Conservation (phyloP, 2,797 vertebrate genomes). For the Gambelia wislizenii region DNA sequence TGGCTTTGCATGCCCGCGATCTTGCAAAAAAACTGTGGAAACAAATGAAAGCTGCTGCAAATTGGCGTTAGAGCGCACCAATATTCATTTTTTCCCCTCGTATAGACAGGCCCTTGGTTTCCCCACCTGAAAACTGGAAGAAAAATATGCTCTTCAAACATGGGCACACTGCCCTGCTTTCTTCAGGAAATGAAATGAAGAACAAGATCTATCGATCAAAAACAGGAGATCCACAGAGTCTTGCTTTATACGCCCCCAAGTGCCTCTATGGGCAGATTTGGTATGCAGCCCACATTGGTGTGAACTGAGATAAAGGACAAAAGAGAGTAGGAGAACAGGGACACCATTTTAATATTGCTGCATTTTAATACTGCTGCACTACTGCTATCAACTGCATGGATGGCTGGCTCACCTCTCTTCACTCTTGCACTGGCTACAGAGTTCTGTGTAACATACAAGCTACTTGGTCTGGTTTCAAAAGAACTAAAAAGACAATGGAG, state of each 20-base stretch:
- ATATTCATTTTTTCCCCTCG: no score
- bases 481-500: not conserved
- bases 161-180: not conserved
- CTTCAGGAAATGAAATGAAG: not conserved
- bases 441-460: not conserved
- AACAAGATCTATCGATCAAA: not conserved
- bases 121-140: not conserved
- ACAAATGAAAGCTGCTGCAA: no score
- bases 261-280: not conserved
- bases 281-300: not conserved
- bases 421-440: not conserved
- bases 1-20: no score
- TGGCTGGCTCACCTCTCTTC: not conserved
- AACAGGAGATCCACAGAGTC: not conserved
- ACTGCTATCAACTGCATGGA: not conserved
- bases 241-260: not conserved
- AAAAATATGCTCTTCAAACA: not conserved
- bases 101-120: not conserved
- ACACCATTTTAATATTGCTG: not conserved
- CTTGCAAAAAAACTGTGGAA: no score
- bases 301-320: not conserved
- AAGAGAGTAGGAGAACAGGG: not conserved
- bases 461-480: not conserved
- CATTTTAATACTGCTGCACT: not conserved
- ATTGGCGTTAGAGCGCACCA: no score